Evolutionary conservation across 2,797 vertebrate genomes (phyloP).

Genomic region (Neosilurus hyrtlii): DNA sequence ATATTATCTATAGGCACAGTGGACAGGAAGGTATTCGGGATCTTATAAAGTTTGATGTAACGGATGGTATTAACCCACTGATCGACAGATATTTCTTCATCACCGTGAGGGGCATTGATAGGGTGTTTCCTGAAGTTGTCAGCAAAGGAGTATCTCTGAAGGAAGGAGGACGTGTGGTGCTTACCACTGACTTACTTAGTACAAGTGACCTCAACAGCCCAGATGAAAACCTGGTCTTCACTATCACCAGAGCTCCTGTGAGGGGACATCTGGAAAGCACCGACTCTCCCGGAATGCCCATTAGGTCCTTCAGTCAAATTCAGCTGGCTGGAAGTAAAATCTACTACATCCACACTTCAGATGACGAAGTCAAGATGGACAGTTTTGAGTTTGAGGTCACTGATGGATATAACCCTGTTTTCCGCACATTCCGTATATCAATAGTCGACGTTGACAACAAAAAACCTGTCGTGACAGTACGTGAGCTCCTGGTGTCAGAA

Average conservation of each 20-base stretch:
- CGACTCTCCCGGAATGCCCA: constrained; percentile 80
- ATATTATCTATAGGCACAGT: constrained; percentile 81
- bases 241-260: constrained; percentile 84
- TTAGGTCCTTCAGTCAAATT: constrained; percentile 88
- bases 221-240: constrained; percentile 89
- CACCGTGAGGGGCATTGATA: constrained; percentile 82
- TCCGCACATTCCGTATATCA: constrained; percentile 90
- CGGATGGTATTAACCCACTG: constrained; percentile 87
- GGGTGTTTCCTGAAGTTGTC: constrained; percentile 92
- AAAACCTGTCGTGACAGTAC: constrained; percentile 88
- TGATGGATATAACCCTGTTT: constrained; percentile 91
- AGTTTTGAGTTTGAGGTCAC: constrained; percentile 97
- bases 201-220: constrained; percentile 94
- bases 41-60: constrained; percentile 92
- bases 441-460: constrained; percentile 95
- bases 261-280: constrained; percentile 91
- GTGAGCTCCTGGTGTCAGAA: constrained; percentile 80
- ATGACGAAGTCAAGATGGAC: constrained; percentile 96
- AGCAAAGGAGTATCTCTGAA: constrained; percentile 92
- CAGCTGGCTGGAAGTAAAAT: constrained; percentile 92
- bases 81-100: constrained; percentile 96
- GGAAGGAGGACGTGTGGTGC: constrained; percentile 88
- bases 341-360: constrained; percentile 92
- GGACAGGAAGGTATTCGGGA: constrained; percentile 87
- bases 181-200: constrained; percentile 91